A percentile compares a stretch with the other conserved stretches of the same genome.
Conservation (phyloP, 2,888 invertebrate genomes). For the Cistogaster globosa region DNA sequence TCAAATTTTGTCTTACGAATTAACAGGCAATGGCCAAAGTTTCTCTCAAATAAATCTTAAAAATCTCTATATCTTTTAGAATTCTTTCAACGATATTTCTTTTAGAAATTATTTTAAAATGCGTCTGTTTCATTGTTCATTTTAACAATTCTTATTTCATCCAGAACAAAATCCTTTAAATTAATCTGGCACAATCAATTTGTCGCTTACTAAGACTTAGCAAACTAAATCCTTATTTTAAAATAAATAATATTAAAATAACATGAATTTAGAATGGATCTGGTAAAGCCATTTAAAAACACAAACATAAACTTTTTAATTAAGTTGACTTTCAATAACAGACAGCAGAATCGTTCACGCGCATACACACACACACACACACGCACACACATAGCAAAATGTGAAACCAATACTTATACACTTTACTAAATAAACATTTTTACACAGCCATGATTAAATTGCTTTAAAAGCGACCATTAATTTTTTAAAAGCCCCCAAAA, state of each 20-base stretch:
- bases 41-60: too few species aligned
- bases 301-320: conserved; percentile 50
- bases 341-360: not conserved
- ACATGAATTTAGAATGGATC: conserved; percentile 2
- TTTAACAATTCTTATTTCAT: too few species aligned
- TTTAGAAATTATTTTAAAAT: too few species aligned
- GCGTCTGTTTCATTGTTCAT: too few species aligned
- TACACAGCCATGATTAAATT: conserved; percentile 41
- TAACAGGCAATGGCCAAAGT: too few species aligned
- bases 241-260: conserved; percentile 21
- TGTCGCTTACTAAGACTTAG: not conserved
- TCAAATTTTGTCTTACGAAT: too few species aligned
- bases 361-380: not conserved
- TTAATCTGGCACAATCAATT: conserved; percentile 14
- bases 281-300: conserved; percentile 18
- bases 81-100: too few species aligned
- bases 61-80: too few species aligned
- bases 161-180: conserved; percentile 10
- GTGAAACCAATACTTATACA: conserved; percentile 9
- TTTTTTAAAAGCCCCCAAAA: conserved; percentile 54
- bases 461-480: conserved; percentile 54
- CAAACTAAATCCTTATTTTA: not conserved
- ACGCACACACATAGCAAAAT: not conserved
- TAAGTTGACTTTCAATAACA: conserved; percentile 54
- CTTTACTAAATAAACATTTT: conserved; percentile 59